Base-by-base conservation (phyloP, 2,888 invertebrate genomes). In the Cheiracanthium punctorium region DNA sequence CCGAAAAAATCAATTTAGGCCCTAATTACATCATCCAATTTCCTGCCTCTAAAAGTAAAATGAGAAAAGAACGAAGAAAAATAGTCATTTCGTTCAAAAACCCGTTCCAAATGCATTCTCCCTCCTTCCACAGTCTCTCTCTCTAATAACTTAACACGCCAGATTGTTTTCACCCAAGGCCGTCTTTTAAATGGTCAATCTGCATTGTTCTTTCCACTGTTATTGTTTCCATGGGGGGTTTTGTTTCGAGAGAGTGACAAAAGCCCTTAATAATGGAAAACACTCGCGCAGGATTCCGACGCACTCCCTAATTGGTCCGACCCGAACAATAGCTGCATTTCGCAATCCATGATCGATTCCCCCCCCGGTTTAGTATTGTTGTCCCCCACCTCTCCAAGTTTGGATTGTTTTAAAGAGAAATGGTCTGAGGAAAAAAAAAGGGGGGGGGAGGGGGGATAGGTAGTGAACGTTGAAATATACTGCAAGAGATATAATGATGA, bases 161-260 rank as follows among this genome's bases (percentile, higher is more conserved):
- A 20, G 58, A 58, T 58, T 58, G 58, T 58, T 58, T n/a, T 17
- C 24, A 5, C 1, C 24, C 58, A 58, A 58, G 58, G 58, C 24
- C 58, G 58, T 24, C 58, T 5, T 24, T 58, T 58, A 24, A 58
- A 58, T 58, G 58, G 58, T 24, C 58, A 58, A 24, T 24, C 58
- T 20, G 5, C 58, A 24, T 58, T 58, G 58, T 58, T 58, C 58
- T 24, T 20, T n/a, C 24, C 24, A 20, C 24, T 58, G 58, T 58
- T 58, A 58, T 58, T 58, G 58, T 58, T 58, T 58, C 58, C 20
- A 24, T 20, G 58, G 20, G 58, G 58, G 58, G 58, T 20, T 58
- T 58, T 58, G 20, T 20, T 58, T 58, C 5, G 1, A 8, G 58
- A 58, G 24, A 58, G 58, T 58, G 58, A 58, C 58, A 58, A 58